Percentiles rank a stretch among this genome's conserved stretches.
These are phyloP conservation scores for Ischnura elegans DNA, from an alignment of 2,888 invertebrate species.

Conservation along the genomic window DNA sequence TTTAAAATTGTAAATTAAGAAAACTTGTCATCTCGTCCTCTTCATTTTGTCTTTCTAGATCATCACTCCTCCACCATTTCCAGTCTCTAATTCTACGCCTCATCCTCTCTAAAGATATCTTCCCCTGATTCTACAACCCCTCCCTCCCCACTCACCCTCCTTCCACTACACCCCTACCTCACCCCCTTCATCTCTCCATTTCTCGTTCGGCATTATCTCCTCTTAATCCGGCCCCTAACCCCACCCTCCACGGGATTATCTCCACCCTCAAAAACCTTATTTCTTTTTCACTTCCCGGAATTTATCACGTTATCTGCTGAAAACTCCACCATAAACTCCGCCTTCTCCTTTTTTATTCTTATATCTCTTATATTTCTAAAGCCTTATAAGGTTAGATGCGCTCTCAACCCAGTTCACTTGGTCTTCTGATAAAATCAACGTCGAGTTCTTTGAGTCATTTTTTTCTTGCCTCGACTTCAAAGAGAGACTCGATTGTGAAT, in stretches of 20 bases:
- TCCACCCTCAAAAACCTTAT: not conserved
- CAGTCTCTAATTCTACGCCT: too few species aligned
- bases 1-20: too few species aligned
- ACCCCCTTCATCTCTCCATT: not conserved
- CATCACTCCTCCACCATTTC: not conserved
- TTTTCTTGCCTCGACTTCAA: not conserved
- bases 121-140: not conserved
- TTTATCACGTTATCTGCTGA: not conserved
- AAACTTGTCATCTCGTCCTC: too few species aligned
- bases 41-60: not conserved
- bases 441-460: conserved; percentile 5
- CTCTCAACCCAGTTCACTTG: not conserved
- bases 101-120: not conserved
- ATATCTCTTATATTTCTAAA: too few species aligned
- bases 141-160: not conserved
- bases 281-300: conserved; percentile 13
- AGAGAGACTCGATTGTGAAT: not conserved
- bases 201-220: not conserved
- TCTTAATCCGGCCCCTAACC: conserved; percentile 10
- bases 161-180: not conserved
- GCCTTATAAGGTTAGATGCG: not conserved
- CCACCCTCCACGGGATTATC: not conserved
- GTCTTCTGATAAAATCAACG: not conserved
- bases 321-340: not conserved
- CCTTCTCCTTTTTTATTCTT: not conserved